A percentile compares a stretch with the other conserved stretches of the same genome.
These are phyloP conservation scores for Cardinalis cardinalis DNA, from an alignment of 2,113 vertebrate genomes.

Conservation along the genomic window DNA sequence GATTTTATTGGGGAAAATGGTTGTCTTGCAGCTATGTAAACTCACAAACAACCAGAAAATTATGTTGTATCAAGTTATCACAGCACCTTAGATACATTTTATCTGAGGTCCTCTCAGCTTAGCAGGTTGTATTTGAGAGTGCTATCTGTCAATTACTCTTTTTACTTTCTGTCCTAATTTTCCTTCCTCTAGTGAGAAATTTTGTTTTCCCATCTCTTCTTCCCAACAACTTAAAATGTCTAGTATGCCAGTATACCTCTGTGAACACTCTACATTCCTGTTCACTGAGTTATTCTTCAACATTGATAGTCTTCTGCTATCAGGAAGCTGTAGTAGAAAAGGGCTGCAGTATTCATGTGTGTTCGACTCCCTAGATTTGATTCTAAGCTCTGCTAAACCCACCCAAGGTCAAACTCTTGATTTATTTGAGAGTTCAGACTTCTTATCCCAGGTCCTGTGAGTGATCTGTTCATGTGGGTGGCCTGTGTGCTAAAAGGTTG, in stretches of 20 bases:
- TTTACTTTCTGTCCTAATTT: neutral
- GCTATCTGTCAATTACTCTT: neutral
- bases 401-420: conserved; percentile 13
- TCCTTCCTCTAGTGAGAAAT: neutral
- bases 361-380: neutral
- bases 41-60: neutral
- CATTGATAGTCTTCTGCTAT: neutral
- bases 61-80: neutral
- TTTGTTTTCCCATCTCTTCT: neutral
- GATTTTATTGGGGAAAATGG: neutral
- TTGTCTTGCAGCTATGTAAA: conserved; percentile 28
- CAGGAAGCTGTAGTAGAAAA: neutral
- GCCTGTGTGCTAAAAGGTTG: conserved; percentile 35
- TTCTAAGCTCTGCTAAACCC: conserved; percentile 1
- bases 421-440: conserved; percentile 34
- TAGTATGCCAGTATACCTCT: neutral
- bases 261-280: neutral
- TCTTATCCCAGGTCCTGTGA: conserved; percentile 34
- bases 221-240: neutral
- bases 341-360: neutral
- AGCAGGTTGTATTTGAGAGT: neutral
- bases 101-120: neutral
- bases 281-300: neutral
- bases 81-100: neutral
- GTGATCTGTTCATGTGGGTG: conserved; percentile 43